Percentiles rank a stretch among this genome's conserved stretches.
Conservation (phyloP, 2,888 invertebrate species). For the Nudaria mundana region DNA sequence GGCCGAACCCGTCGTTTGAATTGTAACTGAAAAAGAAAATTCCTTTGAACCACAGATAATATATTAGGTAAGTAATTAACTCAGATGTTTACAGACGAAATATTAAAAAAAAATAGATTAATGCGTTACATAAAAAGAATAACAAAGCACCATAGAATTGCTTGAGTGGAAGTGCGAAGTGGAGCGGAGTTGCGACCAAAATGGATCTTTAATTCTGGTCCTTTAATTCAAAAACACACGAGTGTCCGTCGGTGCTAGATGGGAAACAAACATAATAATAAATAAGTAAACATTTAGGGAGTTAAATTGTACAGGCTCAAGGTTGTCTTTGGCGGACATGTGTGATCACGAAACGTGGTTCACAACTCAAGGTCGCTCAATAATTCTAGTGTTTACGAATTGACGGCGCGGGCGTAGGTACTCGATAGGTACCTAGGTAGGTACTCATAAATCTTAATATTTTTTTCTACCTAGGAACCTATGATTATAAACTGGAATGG, state of each 20-base stretch:
- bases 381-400: background rate
- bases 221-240: background rate
- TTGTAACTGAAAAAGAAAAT: slow-evolving; percentile 69
- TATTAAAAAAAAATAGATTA: background rate
- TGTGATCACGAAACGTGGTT: slow-evolving; percentile 31
- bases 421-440: too few species aligned
- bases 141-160: too few species aligned
- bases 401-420: too few species aligned
- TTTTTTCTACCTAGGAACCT: too few species aligned
- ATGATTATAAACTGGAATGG: too few species aligned
- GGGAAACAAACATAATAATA: slow-evolving; percentile 7
- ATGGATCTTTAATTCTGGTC: too few species aligned
- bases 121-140: too few species aligned
- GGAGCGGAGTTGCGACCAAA: too few species aligned
- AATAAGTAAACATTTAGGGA: slow-evolving; percentile 8
- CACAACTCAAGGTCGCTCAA: slow-evolving; percentile 13
- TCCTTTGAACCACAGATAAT: background rate
- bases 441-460: too few species aligned
- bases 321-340: slow-evolving; percentile 20
- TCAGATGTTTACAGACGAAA: background rate
- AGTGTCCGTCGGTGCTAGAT: background rate
- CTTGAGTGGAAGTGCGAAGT: too few species aligned
- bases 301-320: slow-evolving; percentile 21
- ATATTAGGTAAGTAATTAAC: too few species aligned
- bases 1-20: slow-evolving; percentile 74